phyloP scores from a whole-genome alignment of 2,797 vertebrate species.

The Podarcis lilfordi region DNA sequence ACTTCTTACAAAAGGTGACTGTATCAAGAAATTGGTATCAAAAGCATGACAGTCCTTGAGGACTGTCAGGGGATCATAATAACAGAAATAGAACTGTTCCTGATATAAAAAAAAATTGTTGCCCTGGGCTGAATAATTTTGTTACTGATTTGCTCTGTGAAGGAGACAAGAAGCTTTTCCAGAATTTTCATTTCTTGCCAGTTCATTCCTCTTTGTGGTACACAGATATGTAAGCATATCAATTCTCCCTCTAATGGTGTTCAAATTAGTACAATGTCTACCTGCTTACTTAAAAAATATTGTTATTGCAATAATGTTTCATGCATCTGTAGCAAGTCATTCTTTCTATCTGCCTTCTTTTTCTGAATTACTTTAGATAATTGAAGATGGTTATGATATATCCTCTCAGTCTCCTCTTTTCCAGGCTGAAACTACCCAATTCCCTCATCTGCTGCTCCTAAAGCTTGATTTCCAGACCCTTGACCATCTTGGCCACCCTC shows the following conservation, averaged over 20 bases:
- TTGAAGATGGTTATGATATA: no score
- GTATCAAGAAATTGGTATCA: slow-evolving; percentile 66
- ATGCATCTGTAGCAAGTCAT: no score
- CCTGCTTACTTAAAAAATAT: neutral
- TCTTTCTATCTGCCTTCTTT: no score
- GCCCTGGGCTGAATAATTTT: slow-evolving; percentile 72
- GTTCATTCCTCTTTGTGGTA: slow-evolving; percentile 53
- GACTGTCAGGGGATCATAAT: slow-evolving; percentile 55
- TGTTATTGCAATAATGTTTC: no score
- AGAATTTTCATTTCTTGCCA: slow-evolving; percentile 55
- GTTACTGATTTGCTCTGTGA: slow-evolving; percentile 56
- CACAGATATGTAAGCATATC: slow-evolving; percentile 26
- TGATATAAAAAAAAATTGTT: slow-evolving; percentile 65
- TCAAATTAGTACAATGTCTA: neutral
- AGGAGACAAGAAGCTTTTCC: slow-evolving; percentile 54
- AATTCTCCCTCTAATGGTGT: neutral
- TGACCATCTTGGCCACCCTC: no score
- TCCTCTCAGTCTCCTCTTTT: no score
- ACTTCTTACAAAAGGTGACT: slow-evolving; percentile 47
- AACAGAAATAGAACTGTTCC: slow-evolving; percentile 54
- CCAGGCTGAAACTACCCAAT: no score
- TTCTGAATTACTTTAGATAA: no score
- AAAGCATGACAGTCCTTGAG: slow-evolving; percentile 71
- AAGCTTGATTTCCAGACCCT: no score
- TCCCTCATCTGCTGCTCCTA: no score